Evolutionary conservation across 92 coral and sea anemone species (phyloP).

Genomic region (Zoanthus gigantus): DNA sequence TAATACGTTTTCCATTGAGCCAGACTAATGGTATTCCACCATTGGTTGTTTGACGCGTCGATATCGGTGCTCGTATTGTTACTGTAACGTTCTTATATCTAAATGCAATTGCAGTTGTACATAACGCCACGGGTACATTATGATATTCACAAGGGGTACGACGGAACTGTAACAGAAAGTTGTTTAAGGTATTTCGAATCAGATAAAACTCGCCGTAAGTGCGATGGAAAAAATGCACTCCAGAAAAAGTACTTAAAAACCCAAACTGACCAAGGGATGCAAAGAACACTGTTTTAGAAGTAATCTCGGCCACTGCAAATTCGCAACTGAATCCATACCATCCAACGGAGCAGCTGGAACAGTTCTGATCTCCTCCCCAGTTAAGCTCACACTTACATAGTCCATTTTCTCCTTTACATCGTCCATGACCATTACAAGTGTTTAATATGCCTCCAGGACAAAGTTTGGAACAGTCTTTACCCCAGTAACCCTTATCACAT

Average conservation of each 20-base stretch:
- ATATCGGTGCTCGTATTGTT: constrained; percentile 60
- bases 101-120: constrained; percentile 62
- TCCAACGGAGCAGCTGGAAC: constrained; percentile 57
- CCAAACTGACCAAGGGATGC: constrained; percentile 61
- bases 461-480: constrained; percentile 58
- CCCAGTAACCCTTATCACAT: constrained; percentile 72
- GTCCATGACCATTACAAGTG: constrained; percentile 67
- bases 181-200: constrained; percentile 34
- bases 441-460: constrained; percentile 68
- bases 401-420: constrained; percentile 61
- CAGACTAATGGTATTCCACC: constrained; percentile 52
- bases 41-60: constrained; percentile 3
- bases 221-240: constrained; percentile 51
- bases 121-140: constrained; percentile 37
- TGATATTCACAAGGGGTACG: constrained; percentile 57
- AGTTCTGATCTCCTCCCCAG: constrained; percentile 63
- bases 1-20: constrained; percentile 51
- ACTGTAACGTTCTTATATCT: constrained; percentile 41
- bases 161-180: constrained; percentile 67
- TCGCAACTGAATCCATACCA: constrained; percentile 72
- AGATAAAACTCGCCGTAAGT: constrained; percentile 63
- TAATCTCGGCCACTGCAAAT: constrained; percentile 37
- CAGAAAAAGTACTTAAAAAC: constrained; percentile 60
- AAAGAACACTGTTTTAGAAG: constrained; percentile 29
- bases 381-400: constrained; percentile 63